Evolutionary conservation across 2,888 invertebrate species (phyloP).

Genomic region (Ecliptopera silaceata): DNA sequence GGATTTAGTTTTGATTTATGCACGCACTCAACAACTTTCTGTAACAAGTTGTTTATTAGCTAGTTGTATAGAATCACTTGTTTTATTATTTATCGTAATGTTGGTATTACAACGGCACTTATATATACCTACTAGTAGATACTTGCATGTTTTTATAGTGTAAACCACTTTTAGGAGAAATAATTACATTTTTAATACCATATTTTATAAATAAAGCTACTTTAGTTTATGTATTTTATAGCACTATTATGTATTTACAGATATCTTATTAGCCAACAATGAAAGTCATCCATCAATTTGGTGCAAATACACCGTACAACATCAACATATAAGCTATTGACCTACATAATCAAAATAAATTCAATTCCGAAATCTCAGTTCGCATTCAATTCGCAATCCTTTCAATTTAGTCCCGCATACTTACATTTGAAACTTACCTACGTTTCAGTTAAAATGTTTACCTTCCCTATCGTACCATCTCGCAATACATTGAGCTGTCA

Average conservation of each 20-base stretch:
- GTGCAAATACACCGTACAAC: too few relatives aligned
- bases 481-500: constrained; percentile 30
- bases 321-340: background rate
- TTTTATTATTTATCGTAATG: too few relatives aligned
- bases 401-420: constrained; percentile 28
- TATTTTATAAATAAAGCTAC: too few relatives aligned
- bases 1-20: constrained; percentile 17
- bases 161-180: too few relatives aligned
- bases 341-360: background rate
- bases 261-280: too few relatives aligned
- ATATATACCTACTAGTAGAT: too few relatives aligned
- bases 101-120: too few relatives aligned
- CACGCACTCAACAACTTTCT: background rate
- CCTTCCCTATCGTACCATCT: constrained; percentile 24
- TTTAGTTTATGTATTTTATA: too few relatives aligned
- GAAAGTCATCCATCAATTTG: too few relatives aligned
- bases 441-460: constrained; percentile 28
- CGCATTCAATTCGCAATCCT: background rate
- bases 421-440: constrained; percentile 18
- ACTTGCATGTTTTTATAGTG: too few relatives aligned
- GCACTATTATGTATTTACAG: too few relatives aligned
- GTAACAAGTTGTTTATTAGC: background rate
- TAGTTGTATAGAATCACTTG: background rate
- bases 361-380: background rate
- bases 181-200: too few relatives aligned